A percentile compares a stretch with the other conserved stretches of the same genome.
These are phyloP conservation scores for Platynereis dumerilii DNA, from an alignment of 2,888 invertebrate species.

Conservation along the genomic window DNA sequence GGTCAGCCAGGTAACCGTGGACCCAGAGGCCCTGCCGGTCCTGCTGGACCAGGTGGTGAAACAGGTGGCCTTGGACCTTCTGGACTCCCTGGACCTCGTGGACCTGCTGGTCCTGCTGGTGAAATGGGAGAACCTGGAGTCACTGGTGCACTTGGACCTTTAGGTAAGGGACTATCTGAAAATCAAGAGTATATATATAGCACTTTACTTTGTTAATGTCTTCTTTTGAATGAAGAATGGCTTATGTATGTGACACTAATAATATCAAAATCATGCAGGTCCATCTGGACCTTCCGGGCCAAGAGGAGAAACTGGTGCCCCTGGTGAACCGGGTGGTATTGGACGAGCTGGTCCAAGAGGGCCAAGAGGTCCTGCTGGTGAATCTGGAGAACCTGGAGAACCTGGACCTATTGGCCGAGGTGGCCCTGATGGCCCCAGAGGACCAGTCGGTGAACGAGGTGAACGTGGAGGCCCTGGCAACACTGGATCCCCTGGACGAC, in stretches of 20 bases:
- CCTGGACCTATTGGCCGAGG: conserved; percentile 14
- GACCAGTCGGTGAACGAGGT: neutral
- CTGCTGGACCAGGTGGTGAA: conserved; percentile 25
- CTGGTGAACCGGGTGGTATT: conserved; percentile 20
- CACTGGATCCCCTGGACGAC: conserved; percentile 14
- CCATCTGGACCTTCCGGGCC: conserved; percentile 6
- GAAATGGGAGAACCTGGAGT: conserved; percentile 25
- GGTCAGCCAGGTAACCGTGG: neutral
- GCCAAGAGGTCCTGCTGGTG: conserved; percentile 24
- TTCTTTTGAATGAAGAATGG: too few species aligned
- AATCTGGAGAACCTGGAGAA: conserved; percentile 26
- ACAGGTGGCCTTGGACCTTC: conserved; percentile 26
- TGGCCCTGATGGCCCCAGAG: neutral
- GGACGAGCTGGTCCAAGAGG: conserved; percentile 32
- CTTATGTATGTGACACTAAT: too few species aligned
- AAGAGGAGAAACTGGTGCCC: neutral
- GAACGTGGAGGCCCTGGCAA: conserved; percentile 7
- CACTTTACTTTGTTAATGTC: neutral
- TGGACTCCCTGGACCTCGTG: conserved; percentile 28
- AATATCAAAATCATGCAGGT: too few species aligned
- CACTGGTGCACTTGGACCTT: conserved; percentile 23
- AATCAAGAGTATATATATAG: neutral
- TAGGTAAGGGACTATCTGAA: conserved; percentile 4
- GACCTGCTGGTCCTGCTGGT: conserved; percentile 28
- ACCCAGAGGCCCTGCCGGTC: conserved; percentile 11